Evolutionary conservation across 2,888 invertebrate genomes (phyloP), one percentile per base, ranked within the genome.

Genomic region (Perizoma flavofasciatum): DNA sequence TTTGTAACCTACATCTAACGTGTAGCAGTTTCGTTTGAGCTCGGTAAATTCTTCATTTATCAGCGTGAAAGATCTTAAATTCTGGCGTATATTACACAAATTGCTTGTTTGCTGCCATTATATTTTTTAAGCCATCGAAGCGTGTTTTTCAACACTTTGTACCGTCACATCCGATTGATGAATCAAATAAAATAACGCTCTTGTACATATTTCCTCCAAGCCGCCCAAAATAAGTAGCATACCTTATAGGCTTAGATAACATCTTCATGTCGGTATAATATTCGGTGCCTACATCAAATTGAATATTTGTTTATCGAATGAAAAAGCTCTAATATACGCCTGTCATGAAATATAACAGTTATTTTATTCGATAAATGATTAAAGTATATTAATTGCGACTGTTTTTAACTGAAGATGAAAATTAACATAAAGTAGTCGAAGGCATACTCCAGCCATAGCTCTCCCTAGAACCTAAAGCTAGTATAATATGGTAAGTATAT

Each of bases 41-140:
- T 59, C 54, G 22, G 73, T 71, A 69, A 70, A 84, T 82, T 75
- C 78, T 69, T 77, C 68, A 59, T 68, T 71, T 81, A 86, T 88
- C 86, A 73, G 68, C 61, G 64, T 67, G 56, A 70, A 73, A 71
- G 69, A 88, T 87, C 87, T 82, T 74, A 73, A 79, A 85, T 88
- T 83, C 79, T 79, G 83, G 76, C 78, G 75, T 73, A 22, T 22
- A 80, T 80, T 74, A 77, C 79, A 88, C 87, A 87, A 89, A 90
- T 86, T 79, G 82, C 74, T 75, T 72, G 79, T 86, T 87, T 85
- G 82, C 83, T 86, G 85, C 86, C 84, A 79, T 66, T 61, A 77
- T 86, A 89, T 90, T 89, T 66, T 54, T 51, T 59, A 56, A 70
- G 74, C 63, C 69, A 89, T 89, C 86, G 61, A 69, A 66, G 65